Conservation (phyloP, 2,888 invertebrate species). For the Mylabris sibirica region DNA sequence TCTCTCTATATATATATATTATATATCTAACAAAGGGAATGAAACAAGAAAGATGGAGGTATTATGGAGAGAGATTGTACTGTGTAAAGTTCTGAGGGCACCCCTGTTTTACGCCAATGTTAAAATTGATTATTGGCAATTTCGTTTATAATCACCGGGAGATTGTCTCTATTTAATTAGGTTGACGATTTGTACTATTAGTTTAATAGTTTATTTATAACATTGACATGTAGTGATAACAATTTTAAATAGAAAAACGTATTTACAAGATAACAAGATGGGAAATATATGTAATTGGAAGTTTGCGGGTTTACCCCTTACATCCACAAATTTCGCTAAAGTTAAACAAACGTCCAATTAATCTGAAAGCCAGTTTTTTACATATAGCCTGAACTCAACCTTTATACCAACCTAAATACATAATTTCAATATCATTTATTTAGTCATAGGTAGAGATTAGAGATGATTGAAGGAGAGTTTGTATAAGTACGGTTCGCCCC, state of each 20-base stretch:
- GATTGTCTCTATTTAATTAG: conserved; percentile 19
- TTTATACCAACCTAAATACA: too few relatives aligned
- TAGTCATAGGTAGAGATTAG: too few relatives aligned
- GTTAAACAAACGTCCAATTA: too few relatives aligned
- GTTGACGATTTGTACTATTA: conserved; percentile 19
- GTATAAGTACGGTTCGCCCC: background rate
- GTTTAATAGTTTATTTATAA: conserved; percentile 9
- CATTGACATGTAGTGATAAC: background rate
- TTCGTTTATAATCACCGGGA: conserved; percentile 24
- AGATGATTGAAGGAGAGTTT: background rate
- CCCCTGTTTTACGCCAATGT: conserved; percentile 40
- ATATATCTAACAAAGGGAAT: background rate
- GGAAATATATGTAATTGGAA: too few relatives aligned
- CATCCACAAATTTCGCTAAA: too few relatives aligned
- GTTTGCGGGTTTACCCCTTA: background rate
- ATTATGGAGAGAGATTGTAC: conserved; percentile 33
- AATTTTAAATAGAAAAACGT: background rate
- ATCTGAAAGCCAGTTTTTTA: too few relatives aligned
- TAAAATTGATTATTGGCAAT: conserved; percentile 42
- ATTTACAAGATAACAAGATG: too few relatives aligned
- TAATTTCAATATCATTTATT: background rate
- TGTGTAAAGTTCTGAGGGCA: conserved; percentile 29
- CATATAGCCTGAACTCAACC: too few relatives aligned
- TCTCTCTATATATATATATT: background rate
- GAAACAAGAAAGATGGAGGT: background rate